Conservation (phyloP, 2,797 vertebrate genomes). For the Oreortyx pictus region DNA sequence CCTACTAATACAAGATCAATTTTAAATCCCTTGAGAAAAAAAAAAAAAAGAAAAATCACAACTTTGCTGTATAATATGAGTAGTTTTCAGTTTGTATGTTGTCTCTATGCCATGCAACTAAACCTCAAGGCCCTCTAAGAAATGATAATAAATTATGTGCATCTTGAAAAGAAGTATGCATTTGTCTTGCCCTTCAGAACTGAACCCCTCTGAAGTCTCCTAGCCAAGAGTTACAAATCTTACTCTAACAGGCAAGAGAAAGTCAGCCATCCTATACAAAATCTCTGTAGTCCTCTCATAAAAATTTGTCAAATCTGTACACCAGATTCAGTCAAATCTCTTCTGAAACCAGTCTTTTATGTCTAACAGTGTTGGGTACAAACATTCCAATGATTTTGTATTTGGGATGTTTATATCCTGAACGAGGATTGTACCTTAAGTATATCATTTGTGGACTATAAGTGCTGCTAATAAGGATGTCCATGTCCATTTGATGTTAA, state of each 20-base stretch:
- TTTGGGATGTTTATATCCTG: neutral
- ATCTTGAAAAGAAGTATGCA: neutral
- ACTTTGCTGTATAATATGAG: neutral
- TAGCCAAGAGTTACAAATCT: neutral
- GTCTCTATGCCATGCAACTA: neutral
- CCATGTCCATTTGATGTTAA: neutral
- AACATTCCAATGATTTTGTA: neutral
- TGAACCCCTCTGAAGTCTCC: neutral
- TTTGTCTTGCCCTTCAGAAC: neutral
- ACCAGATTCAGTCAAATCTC: neutral
- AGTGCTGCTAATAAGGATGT: neutral
- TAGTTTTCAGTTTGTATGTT: neutral
- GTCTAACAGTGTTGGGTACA: neutral
- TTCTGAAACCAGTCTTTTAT: neutral
- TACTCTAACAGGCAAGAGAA: neutral
- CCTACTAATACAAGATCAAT: conserved; percentile 66
- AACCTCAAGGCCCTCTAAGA: neutral
- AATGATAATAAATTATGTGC: neutral
- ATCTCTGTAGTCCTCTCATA: neutral
- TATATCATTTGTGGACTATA: neutral
- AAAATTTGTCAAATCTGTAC: neutral
- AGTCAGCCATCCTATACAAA: neutral
- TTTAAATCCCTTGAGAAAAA: conserved; percentile 20
- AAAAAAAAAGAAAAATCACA: neutral
- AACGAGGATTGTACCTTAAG: neutral